phyloP scores from a whole-genome alignment of 2,888 invertebrate species.

The Andrena camellia region DNA sequence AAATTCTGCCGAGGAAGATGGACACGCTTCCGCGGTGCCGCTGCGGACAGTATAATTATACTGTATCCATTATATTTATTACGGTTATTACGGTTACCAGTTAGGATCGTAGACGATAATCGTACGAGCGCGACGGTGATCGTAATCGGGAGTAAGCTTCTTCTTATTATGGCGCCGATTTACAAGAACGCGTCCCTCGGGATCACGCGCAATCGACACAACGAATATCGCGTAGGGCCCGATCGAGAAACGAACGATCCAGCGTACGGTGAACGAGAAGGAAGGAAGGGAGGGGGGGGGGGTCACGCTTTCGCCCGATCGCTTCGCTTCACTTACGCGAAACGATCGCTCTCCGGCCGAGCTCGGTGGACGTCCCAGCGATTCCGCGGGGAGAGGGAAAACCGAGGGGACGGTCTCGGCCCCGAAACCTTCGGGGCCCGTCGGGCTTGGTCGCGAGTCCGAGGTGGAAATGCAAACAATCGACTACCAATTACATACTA shows the following conservation, averaged over 20 bases:
- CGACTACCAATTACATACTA: slow-evolving; percentile 41
- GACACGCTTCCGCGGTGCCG: background rate
- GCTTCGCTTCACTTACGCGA: background rate
- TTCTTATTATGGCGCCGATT: slow-evolving; percentile 33
- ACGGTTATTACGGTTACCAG: slow-evolving; percentile 25
- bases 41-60: slow-evolving; percentile 28
- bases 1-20: background rate
- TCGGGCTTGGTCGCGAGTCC: slow-evolving; percentile 20
- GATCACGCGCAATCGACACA: slow-evolving; percentile 59
- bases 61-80: slow-evolving; percentile 36
- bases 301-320: background rate
- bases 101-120: slow-evolving; percentile 48
- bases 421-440: background rate
- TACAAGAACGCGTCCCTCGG: slow-evolving; percentile 19
- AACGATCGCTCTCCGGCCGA: slow-evolving; percentile 2
- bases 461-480: slow-evolving; percentile 13
- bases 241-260: slow-evolving; percentile 15
- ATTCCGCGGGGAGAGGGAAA: background rate
- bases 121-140: slow-evolving; percentile 5
- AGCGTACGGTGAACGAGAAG: background rate
- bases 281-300: no score
- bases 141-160: slow-evolving; percentile 39
- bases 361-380: background rate
- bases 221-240: slow-evolving; percentile 60
- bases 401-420: no score